Conservation (phyloP, 1,140 invertebrate species). For the Streblospio benedicti region DNA sequence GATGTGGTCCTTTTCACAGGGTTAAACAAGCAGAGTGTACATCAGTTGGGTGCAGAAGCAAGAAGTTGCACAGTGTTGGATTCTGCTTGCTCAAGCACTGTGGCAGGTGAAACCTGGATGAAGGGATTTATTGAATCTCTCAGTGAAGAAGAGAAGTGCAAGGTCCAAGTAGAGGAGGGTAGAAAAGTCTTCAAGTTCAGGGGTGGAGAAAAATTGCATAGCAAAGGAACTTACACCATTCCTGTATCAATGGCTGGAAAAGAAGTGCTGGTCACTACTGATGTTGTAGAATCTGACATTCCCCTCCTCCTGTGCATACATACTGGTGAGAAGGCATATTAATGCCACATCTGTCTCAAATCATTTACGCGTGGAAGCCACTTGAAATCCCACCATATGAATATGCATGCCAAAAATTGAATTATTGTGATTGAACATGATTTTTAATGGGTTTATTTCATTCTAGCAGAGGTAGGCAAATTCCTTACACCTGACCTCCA, state of each 20-base stretch:
- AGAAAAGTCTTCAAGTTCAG: conserved; percentile 21
- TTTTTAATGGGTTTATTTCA: too few species aligned
- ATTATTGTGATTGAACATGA: too few species aligned
- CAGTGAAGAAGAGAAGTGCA: background rate
- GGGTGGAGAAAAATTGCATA: conserved; percentile 16
- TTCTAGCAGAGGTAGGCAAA: too few species aligned
- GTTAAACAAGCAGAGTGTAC: conserved; percentile 11
- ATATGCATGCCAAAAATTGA: too few species aligned
- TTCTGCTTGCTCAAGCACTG: conserved; percentile 19
- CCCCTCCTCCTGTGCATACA: conserved; percentile 15
- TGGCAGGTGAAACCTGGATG: conserved; percentile 19
- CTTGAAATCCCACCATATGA: too few species aligned
- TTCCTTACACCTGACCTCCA: too few species aligned
- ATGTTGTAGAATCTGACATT: conserved; percentile 21
- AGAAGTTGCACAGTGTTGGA: conserved; percentile 19
- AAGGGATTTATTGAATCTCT: conserved; percentile 13
- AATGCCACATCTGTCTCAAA: too few species aligned
- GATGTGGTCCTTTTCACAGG: background rate
- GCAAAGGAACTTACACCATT: conserved; percentile 7
- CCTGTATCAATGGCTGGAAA: conserved; percentile 13
- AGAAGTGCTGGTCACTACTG: conserved; percentile 11
- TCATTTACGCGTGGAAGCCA: too few species aligned
- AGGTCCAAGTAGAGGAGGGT: conserved; percentile 6
- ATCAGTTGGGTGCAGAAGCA: conserved; percentile 16
- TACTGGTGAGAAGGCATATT: conserved; percentile 15